Evolutionary conservation across 1,140 invertebrate genomes (phyloP).

Genomic region (Nilaparvata lugens): DNA sequence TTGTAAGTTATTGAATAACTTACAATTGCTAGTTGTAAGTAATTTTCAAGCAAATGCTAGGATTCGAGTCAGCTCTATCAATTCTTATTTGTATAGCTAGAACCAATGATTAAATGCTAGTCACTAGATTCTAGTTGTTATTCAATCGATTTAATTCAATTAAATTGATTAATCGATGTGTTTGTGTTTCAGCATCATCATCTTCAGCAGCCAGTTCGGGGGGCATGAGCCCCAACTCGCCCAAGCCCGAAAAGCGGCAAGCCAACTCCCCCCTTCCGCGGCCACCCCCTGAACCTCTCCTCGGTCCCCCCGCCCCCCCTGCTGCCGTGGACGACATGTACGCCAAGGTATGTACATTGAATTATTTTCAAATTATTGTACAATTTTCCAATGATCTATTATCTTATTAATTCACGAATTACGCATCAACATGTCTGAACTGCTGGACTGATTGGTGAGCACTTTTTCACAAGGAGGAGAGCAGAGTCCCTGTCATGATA

Average conservation of each 20-base stretch:
- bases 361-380: conserved; percentile 13
- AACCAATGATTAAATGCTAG: too few relatives aligned
- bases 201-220: conserved; percentile 66
- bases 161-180: too few relatives aligned
- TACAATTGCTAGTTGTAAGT: too few relatives aligned
- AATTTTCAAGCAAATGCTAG: too few relatives aligned
- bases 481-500: conserved; percentile 3
- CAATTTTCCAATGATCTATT: not conserved
- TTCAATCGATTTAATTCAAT: too few relatives aligned
- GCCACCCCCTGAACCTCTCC: conserved; percentile 35
- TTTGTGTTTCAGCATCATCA: conserved; percentile 42
- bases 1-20: too few relatives aligned
- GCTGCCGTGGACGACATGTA: conserved; percentile 71
- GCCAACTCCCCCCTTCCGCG: conserved; percentile 61
- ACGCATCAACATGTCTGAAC: too few relatives aligned
- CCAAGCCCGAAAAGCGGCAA: conserved; percentile 77
- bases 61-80: too few relatives aligned
- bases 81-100: too few relatives aligned
- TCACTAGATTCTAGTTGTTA: too few relatives aligned
- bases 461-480: conserved; percentile 26
- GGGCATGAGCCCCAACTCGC: conserved; percentile 61
- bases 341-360: conserved; percentile 65
- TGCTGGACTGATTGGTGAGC: too few relatives aligned
- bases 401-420: conserved; percentile 17
- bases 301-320: conserved; percentile 15